Evolutionary conservation across 2,888 invertebrate species (phyloP).

Genomic region (Siphlonurus alternatus): DNA sequence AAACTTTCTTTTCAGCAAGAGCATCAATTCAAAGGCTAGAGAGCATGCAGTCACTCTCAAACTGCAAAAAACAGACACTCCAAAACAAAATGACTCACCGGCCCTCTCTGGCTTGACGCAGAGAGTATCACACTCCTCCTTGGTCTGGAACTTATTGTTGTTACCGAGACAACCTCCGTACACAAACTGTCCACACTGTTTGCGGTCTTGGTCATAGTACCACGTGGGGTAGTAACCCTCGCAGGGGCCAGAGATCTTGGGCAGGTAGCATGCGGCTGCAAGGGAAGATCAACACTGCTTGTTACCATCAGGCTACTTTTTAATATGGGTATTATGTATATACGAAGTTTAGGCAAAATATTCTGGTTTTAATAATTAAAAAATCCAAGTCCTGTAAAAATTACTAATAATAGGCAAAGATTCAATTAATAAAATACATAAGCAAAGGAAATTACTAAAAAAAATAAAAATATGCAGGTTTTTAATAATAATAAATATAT

Average conservation of each 20-base stretch:
- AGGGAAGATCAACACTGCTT: conserved; percentile 10
- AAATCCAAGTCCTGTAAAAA: no score
- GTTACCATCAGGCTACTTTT: conserved; percentile 2
- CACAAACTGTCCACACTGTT: conserved; percentile 67
- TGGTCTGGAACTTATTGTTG: conserved; percentile 65
- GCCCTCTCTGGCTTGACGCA: conserved; percentile 46
- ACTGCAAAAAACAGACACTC: no score
- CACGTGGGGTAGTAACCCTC: conserved; percentile 59
- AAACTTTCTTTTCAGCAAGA: no score
- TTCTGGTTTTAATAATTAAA: no score
- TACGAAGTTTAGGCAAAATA: no score
- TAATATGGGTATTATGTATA: background rate
- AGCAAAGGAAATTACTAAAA: no score
- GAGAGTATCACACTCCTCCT: conserved; percentile 55
- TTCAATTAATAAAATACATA: no score
- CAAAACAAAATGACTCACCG: no score
- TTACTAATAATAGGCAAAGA: no score
- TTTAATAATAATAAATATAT: no score
- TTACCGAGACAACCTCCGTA: conserved; percentile 90
- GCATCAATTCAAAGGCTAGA: background rate
- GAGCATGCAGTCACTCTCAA: no score
- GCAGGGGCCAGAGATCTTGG: conserved; percentile 69
- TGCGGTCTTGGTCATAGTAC: conserved; percentile 62
- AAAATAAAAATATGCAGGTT: no score
- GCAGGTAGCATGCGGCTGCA: conserved; percentile 58